Conservation (phyloP, 2,888 invertebrate genomes). For the Eurytoma californica region DNA sequence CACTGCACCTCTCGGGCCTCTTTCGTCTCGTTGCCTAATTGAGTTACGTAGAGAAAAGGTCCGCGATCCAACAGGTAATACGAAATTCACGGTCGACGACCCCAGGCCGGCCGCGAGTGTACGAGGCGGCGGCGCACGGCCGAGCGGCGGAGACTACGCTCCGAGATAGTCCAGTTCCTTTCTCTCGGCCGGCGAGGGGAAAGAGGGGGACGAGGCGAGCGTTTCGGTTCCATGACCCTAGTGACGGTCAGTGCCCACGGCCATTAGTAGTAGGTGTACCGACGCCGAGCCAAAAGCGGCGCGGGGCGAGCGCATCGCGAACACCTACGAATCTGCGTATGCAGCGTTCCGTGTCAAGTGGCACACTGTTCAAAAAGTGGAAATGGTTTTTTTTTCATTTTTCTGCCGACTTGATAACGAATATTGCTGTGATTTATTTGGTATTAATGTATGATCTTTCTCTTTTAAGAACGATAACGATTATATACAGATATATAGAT, state of each 20-base stretch:
- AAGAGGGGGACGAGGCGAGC: background rate
- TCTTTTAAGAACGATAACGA: no score
- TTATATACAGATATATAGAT: no score
- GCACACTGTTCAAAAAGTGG: background rate
- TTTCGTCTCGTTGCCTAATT: slow-evolving; percentile 29
- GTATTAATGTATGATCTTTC: no score
- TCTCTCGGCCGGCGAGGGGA: slow-evolving; percentile 20
- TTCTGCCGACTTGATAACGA: no score
- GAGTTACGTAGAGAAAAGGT: slow-evolving; percentile 37
- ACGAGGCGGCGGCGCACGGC: background rate
- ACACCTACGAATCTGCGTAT: background rate
- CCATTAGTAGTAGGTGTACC: slow-evolving; percentile 28
- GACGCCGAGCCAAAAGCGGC: background rate
- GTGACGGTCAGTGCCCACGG: slow-evolving; percentile 47
- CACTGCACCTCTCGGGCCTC: no score
- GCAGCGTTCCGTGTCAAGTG: slow-evolving; percentile 8
- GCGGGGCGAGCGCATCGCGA: background rate
- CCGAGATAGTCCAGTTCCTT: slow-evolving; percentile 43
- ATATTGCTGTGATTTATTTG: no score
- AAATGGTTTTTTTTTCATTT: background rate
- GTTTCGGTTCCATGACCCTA: slow-evolving; percentile 50
- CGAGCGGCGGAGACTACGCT: background rate
- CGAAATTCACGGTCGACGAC: slow-evolving; percentile 53
- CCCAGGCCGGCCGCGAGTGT: background rate
- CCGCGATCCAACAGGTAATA: slow-evolving; percentile 47